These are phyloP conservation scores for Ciona savignyi DNA, from an alignment of 23 tunicate genomes.

Conservation along the genomic window DNA sequence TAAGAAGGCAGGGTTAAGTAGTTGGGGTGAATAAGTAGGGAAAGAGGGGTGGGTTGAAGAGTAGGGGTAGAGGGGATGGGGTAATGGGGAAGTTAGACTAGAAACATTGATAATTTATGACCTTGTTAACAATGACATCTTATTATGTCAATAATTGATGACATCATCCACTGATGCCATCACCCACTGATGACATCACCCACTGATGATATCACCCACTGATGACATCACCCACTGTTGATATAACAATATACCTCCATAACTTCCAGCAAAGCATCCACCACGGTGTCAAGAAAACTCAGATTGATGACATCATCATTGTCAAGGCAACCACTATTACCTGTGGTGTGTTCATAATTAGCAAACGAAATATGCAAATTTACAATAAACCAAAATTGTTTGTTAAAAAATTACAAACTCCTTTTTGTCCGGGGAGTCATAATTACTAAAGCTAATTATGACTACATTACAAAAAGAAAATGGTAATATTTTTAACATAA, in stretches of 20 bases:
- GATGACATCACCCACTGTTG: background rate
- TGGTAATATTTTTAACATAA: too few species aligned
- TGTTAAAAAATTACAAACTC: too few species aligned
- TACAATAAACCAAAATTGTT: too few species aligned
- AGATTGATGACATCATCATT: conserved; percentile 61
- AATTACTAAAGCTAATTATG: too few species aligned
- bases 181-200: background rate
- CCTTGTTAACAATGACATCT: conserved; percentile 2
- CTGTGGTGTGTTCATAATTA: background rate
- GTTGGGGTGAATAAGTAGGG: too few species aligned
- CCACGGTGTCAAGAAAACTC: conserved; percentile 53
- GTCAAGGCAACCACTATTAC: conserved; percentile 6
- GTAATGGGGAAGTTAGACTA: background rate
- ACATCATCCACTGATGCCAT: background rate
- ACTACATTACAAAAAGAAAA: too few species aligned
- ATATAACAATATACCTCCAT: conserved; percentile 54
- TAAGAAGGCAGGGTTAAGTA: too few species aligned
- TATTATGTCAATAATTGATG: too few species aligned
- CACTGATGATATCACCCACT: background rate
- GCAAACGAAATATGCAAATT: too few species aligned
- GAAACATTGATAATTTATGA: background rate
- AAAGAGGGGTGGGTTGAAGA: too few species aligned
- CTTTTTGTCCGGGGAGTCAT: too few species aligned
- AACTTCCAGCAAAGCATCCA: conserved; percentile 82
- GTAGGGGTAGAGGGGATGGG: too few species aligned